A percentile compares a stretch with the other conserved stretches of the same genome.
phyloP scores from a whole-genome alignment of 2,888 invertebrate species.

The Physocephala rufipes region DNA sequence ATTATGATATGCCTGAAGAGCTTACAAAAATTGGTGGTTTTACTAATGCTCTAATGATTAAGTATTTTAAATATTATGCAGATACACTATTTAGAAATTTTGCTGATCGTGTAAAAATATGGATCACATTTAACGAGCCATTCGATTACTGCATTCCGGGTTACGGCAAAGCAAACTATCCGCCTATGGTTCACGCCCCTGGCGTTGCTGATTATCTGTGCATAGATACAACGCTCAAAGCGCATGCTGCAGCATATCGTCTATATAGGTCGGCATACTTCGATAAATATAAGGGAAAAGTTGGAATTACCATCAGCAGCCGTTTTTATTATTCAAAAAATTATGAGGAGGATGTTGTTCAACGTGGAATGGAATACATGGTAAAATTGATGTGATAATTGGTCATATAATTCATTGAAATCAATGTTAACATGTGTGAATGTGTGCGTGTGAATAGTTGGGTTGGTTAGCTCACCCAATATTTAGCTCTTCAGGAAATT shows the following conservation, averaged over 20 bases:
- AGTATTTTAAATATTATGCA: slow-evolving; percentile 68
- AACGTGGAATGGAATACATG: slow-evolving; percentile 53
- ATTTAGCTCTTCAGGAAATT: slow-evolving; percentile 55
- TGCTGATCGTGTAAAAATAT: slow-evolving; percentile 65
- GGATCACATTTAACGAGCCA: slow-evolving; percentile 50
- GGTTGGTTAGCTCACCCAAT: slow-evolving; percentile 62
- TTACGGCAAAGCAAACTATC: slow-evolving; percentile 64
- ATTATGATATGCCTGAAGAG: slow-evolving; percentile 69
- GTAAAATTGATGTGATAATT: slow-evolving; percentile 41
- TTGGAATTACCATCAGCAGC: slow-evolving; percentile 55
- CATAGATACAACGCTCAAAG: slow-evolving; percentile 67
- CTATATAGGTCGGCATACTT: slow-evolving; percentile 65
- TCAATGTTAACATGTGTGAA: neutral
- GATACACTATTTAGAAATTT: slow-evolving; percentile 65
- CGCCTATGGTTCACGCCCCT: slow-evolving; percentile 62
- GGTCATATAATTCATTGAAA: neutral
- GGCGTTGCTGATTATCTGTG: slow-evolving; percentile 68
- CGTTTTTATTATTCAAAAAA: slow-evolving; percentile 51
- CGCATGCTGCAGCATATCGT: slow-evolving; percentile 69
- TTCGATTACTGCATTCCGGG: slow-evolving; percentile 56
- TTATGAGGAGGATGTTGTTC: slow-evolving; percentile 46
- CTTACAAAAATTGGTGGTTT: slow-evolving; percentile 70
- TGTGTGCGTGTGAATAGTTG: slow-evolving; percentile 48
- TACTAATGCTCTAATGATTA: slow-evolving; percentile 63
- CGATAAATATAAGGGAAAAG: slow-evolving; percentile 53